Base-by-base conservation (phyloP, 1,140 invertebrate species). In the Saccostrea cuccullata region DNA sequence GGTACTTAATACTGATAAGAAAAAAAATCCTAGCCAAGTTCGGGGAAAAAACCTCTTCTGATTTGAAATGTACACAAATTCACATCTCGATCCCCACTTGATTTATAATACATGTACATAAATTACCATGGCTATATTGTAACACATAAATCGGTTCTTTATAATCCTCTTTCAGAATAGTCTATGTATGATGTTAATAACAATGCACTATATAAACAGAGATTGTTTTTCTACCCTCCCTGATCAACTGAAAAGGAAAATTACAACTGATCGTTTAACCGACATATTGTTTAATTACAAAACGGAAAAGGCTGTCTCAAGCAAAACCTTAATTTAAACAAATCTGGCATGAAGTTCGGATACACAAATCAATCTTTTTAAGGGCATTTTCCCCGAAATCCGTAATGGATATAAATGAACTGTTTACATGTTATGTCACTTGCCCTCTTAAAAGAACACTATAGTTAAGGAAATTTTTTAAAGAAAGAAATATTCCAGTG, bases 351-450 rank as follows among this genome's bases (percentile, higher is more conserved):
- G 58, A n/a, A 64, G n/a, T 64, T 64, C 58, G 58, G 58, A 64
- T 64, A 64, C n/a, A 64, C 58, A 64, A 20, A 64, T 64, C 58
- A 17, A 64, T 64, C 58, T 64, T 64, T 64, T n/a, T 5, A 8
- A 20, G 58, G 58, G 17, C 17, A n/a, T 64, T 64, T 64, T 64
- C 13, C 17, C 8, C 17, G 17, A 64, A 64, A 64, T 64, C 58
- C n/a, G 58, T 64, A 64, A 64, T 64, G 58, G 58, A 64, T 64
- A 64, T 64, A 64, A 64, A 64, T 64, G 58, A 64, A 64, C 58
- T 64, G 58, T 64, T 64, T 64, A 64, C 58, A 64, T 64, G 58
- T 64, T 64, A n/a, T 64, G 58, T 64, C 17, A 64, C 6, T 64
- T 17, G 13, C 58, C 15, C 58, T 6, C 58, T 64, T n/a, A 8